Conservation (phyloP, 2,113 vertebrate genomes). For the Cephalopholis sonnerati region DNA sequence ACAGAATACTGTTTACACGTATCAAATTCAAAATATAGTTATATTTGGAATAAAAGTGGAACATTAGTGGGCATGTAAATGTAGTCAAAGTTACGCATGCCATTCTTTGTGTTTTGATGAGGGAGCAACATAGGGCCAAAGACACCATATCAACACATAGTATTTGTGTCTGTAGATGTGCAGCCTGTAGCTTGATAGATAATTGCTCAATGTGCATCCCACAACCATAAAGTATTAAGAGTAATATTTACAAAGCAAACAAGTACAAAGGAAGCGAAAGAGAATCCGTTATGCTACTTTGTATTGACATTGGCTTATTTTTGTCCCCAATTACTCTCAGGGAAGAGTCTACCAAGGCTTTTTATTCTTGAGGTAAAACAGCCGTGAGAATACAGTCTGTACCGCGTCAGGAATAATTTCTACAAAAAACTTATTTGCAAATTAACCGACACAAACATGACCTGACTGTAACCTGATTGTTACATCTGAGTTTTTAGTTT, state of each 20-base stretch:
- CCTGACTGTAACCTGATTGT: not conserved
- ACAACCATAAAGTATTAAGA: slow-evolving; percentile 5
- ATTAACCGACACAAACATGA: not conserved
- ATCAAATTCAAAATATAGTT: too few relatives aligned
- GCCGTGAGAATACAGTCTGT: not conserved
- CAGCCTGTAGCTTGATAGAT: not conserved
- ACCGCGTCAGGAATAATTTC: not conserved
- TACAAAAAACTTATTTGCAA: not conserved
- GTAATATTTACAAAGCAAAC: slow-evolving; percentile 62
- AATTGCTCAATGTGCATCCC: slow-evolving; percentile 9
- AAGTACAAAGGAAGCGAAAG: not conserved
- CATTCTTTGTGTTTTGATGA: not conserved
- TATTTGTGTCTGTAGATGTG: not conserved
- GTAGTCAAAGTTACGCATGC: not conserved
- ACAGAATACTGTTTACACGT: too few relatives aligned
- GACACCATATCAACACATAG: too few relatives aligned
- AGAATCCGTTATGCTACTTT: not conserved
- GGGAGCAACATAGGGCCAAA: too few relatives aligned
- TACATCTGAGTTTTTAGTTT: too few relatives aligned
- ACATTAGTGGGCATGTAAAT: too few relatives aligned
- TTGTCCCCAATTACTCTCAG: not conserved
- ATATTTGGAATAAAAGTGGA: too few relatives aligned
- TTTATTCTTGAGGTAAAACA: not conserved
- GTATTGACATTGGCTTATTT: not conserved
- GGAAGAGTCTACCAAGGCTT: not conserved